These are phyloP conservation scores for Gadopsis marmoratus DNA, from an alignment of 2,797 vertebrate genomes.

Conservation along the genomic window DNA sequence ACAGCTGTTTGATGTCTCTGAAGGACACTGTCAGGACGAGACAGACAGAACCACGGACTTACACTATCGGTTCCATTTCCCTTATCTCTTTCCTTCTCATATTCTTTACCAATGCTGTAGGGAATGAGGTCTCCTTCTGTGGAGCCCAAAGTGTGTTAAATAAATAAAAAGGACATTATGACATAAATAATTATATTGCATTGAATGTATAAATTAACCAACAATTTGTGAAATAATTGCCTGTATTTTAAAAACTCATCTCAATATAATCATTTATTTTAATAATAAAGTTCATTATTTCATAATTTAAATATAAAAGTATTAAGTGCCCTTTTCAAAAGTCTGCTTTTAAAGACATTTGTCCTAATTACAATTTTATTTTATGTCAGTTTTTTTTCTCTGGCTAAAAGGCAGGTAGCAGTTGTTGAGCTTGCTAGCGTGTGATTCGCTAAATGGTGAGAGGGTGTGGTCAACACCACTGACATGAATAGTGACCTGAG, in stretches of 20 bases:
- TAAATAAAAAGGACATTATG: background rate
- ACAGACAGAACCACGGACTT: background rate
- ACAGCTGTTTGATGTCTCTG: conserved; percentile 30
- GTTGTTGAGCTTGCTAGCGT: background rate
- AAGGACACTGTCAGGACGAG: conserved; percentile 24
- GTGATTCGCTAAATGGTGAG: background rate
- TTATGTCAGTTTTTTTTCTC: background rate
- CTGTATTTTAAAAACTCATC: background rate
- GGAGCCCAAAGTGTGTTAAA: background rate
- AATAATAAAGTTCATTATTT: background rate
- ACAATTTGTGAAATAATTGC: background rate
- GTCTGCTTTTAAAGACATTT: too few relatives aligned
- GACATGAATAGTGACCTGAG: background rate
- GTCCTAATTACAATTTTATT: too few relatives aligned
- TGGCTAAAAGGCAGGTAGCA: background rate
- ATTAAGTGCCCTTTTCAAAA: background rate
- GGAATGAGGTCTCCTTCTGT: background rate
- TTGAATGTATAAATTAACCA: background rate
- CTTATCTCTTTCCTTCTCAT: background rate
- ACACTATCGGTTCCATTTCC: background rate
- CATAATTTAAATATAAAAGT: too few relatives aligned
- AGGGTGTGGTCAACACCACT: background rate
- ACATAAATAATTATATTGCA: background rate
- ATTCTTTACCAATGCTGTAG: background rate
- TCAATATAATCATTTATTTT: background rate